Evolutionary conservation across 2,797 vertebrate genomes (phyloP), one percentile per base, ranked within the genome.

Genomic region (Cryptoprocta ferox): DNA sequence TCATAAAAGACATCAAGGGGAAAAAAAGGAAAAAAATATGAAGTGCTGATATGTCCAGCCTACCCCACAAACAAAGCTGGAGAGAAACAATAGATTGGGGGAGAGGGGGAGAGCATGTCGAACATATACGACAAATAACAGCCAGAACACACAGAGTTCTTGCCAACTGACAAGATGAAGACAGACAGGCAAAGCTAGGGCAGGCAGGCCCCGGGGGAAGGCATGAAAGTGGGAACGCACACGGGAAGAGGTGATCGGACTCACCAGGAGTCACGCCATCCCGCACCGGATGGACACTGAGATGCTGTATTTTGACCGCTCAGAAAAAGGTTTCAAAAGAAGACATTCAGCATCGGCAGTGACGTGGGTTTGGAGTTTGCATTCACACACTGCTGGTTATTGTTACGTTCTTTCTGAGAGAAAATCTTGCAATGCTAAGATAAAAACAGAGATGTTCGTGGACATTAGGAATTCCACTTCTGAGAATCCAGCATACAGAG

Each of bases 221-320:
- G 53, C 15, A 16, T 0, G 2, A 1, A 3, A 24, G 1, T 3
- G 4, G 5, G 0, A 39, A 18, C 1, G 0, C 7, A 15, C 4
- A 6, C 21, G 6, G 6, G 2, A 12, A 26, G 16, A 42, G 76
- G 9, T 0, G 45, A 2, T 2, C 76, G 5, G 5, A 16, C 11
- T 10, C n/a, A 3, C 3, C 1, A 11, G 2, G 5, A 24, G 50
- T 2, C 50, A 14, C 26, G 14, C 32, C 1, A 0, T 3, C 2
- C 4, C 0, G 2, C 13, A 0, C 1, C 0, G 2, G 37, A 5
- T 5, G 66, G 35, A 59, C 56, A 59, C 56, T 0, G 56, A 59
- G 56, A 59, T 24, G 21, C 56, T 1, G 8, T 24, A 59, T 59
- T 59, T 24, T 10, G 21, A 24, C 56, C 56, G 24, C 35, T 35